These are phyloP conservation scores for Bufo bufo DNA, from an alignment of 2,113 vertebrate species.

Conservation along the genomic window DNA sequence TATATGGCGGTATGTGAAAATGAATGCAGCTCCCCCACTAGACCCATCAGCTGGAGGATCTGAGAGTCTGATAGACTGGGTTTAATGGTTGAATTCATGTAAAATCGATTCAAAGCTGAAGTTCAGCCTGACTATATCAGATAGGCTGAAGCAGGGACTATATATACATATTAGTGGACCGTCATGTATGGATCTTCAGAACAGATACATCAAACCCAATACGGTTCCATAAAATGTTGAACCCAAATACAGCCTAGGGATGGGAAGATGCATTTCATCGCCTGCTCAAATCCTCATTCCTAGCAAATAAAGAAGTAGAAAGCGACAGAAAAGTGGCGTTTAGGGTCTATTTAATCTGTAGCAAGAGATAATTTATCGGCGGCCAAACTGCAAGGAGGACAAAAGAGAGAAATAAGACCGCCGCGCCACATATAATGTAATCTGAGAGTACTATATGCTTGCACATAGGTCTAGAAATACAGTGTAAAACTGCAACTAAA, in stretches of 20 bases:
- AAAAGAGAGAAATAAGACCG: neutral
- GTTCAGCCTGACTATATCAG: too few species aligned
- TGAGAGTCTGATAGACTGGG: too few species aligned
- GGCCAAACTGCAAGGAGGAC: neutral
- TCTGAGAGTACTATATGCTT: neutral
- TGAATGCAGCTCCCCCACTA: too few species aligned
- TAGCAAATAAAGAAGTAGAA: neutral
- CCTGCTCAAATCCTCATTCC: neutral
- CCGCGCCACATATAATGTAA: neutral
- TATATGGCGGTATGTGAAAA: too few species aligned
- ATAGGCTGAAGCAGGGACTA: too few species aligned
- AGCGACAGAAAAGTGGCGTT: neutral
- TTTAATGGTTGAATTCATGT: too few species aligned
- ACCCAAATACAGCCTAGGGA: neutral
- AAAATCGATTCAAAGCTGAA: too few species aligned
- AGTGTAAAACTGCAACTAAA: neutral
- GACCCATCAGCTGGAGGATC: too few species aligned
- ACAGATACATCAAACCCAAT: too few species aligned
- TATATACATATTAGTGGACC: too few species aligned
- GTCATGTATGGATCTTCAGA: too few species aligned
- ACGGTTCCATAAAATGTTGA: neutral
- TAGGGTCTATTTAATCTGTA: neutral
- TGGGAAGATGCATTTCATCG: neutral
- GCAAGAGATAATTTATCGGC: neutral
- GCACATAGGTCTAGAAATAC: neutral